phyloP scores from a whole-genome alignment of 2,888 invertebrate species.

The Cephonodes hylas region DNA sequence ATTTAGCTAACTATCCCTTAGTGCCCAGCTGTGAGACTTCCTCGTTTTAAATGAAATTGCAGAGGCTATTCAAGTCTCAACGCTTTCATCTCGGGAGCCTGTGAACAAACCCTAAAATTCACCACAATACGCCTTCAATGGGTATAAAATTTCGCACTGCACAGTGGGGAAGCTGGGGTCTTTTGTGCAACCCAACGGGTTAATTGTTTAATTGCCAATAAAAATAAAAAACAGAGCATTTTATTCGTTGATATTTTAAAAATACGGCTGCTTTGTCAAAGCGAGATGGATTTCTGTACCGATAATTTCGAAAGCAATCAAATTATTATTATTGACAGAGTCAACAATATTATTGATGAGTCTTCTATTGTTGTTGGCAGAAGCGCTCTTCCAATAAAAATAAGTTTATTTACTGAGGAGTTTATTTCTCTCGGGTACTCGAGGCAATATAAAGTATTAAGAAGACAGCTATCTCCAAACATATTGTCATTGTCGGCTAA shows the following conservation, averaged over 20 bases:
- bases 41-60: slow-evolving; percentile 45
- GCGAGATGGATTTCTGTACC: neutral
- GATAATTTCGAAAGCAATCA: neutral
- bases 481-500: slow-evolving; percentile 7
- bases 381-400: slow-evolving; percentile 7
- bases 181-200: slow-evolving; percentile 68
- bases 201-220: slow-evolving; percentile 81
- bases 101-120: slow-evolving; percentile 61
- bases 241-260: slow-evolving; percentile 39
- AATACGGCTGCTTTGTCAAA: slow-evolving; percentile 43
- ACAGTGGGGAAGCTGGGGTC: slow-evolving; percentile 53
- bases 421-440: slow-evolving; percentile 7
- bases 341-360: slow-evolving; percentile 5
- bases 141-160: slow-evolving; percentile 72
- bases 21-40: slow-evolving; percentile 44
- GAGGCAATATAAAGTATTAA: slow-evolving; percentile 6
- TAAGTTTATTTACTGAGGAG: slow-evolving; percentile 2
- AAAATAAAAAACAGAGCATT: slow-evolving; percentile 69
- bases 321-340: slow-evolving; percentile 8
- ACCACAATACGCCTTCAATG: slow-evolving; percentile 65
- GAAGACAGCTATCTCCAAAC: neutral
- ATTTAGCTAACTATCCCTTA: slow-evolving; percentile 35
- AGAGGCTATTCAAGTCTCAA: slow-evolving; percentile 39
- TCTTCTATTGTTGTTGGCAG: slow-evolving; percentile 7
- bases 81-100: slow-evolving; percentile 49